Evolutionary conservation across 2,797 vertebrate genomes (phyloP), one percentile per base, ranked within the genome.

Genomic region (Chromobotia macracanthus): DNA sequence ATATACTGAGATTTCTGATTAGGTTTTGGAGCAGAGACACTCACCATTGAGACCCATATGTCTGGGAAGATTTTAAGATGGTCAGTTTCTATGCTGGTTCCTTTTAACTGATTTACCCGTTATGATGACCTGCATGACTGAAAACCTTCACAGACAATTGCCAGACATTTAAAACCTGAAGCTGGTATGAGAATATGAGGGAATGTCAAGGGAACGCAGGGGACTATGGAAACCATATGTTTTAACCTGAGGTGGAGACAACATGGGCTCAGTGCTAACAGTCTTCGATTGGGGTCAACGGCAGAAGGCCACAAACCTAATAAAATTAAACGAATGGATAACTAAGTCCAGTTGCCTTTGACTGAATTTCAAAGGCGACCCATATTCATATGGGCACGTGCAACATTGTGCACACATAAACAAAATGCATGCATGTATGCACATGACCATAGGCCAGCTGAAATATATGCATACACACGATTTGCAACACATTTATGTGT

Each of bases 291-390:
- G 69, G 69, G 60, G 77, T 79, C 69, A 72, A 79, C 1, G 35
- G 38, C 51, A 55, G 35, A 65, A 35, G 69, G 38, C 77, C 61
- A 79, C 60, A 79, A 69, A 72, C 60, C 77, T 72, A 72, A 79
- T 79, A 79, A 72, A 79, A 79, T 72, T 65, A 79, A 79, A 79
- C 35, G 13, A 72, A 72, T 66, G 50, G 50, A 65, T 79, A 79
- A 79, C 61, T 21, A 79, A 66, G 77, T 72, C 69, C 77, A 72
- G 77, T 65, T 56, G 48, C 58, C 64, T 79, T 72, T 18, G 53
- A 16, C 58, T 46, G 31, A 63, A 72, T 65, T 66, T 56, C 38
- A 71, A 28, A n/a, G 61, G 35, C 31, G 31, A 71, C 15, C 64
- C 31, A 0, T 35, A n/a, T 56, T n/a, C 38, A 53, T 66, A 44